A percentile compares a stretch with the other conserved stretches of the same genome.
Evolutionary conservation across 2,113 vertebrate species (phyloP).

Genomic region (Oryzias melastigma): DNA sequence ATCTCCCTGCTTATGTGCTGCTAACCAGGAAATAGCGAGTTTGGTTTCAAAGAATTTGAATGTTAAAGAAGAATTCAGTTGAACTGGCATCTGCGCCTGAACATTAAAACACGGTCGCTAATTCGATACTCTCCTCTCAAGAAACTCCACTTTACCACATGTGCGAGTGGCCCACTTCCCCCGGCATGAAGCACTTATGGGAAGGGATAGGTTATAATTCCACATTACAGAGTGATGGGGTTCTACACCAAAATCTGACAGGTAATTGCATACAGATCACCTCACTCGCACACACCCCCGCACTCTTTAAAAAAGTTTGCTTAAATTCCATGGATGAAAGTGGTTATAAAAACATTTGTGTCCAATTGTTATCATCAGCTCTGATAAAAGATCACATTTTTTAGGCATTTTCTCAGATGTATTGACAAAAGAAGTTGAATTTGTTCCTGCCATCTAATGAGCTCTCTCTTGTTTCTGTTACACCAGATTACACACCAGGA

Average conservation of each 20-base stretch:
- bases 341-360: constrained; percentile 3
- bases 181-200: constrained; percentile 22
- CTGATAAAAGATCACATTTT: neutral
- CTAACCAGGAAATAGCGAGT: constrained; percentile 55
- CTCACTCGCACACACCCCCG: constrained; percentile 5
- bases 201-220: constrained; percentile 33
- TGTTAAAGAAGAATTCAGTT: constrained; percentile 43
- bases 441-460: constrained; percentile 21
- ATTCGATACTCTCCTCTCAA: constrained; percentile 38
- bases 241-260: constrained; percentile 16
- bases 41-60: constrained; percentile 56
- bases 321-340: neutral
- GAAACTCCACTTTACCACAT: constrained; percentile 57
- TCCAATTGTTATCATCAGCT: constrained; percentile 1
- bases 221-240: constrained; percentile 17
- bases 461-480: constrained; percentile 15
- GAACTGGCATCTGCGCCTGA: constrained; percentile 21
- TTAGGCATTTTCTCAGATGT: too few species aligned
- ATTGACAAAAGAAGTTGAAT: too few species aligned
- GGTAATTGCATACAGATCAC: constrained; percentile 10
- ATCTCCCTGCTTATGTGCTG: constrained; percentile 34
- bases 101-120: constrained; percentile 51
- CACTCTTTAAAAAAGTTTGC: neutral
- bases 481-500: constrained; percentile 29
- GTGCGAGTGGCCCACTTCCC: constrained; percentile 47